phyloP scores from a whole-genome alignment of 2,888 invertebrate genomes.

The Vesta saturnalis region DNA sequence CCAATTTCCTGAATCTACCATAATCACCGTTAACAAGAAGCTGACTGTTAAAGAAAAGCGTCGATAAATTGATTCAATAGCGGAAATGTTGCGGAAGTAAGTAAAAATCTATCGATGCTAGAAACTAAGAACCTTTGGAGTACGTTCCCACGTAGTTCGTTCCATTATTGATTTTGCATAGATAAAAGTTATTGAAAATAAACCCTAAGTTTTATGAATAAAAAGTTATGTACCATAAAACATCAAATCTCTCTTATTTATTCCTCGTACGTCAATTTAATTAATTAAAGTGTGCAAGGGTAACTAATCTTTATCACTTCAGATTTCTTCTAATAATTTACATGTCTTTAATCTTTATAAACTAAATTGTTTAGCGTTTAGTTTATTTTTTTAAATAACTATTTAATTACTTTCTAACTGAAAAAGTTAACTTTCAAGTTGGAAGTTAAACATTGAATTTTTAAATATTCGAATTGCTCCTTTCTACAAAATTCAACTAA shows the following conservation, averaged over 20 bases:
- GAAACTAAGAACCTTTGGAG: neutral
- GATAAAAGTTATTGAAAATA: neutral
- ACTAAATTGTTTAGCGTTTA: neutral
- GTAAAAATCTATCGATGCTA: slow-evolving; percentile 28
- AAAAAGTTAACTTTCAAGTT: too few species aligned
- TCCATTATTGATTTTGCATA: neutral
- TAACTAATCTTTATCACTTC: neutral
- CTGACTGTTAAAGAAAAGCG: slow-evolving; percentile 19
- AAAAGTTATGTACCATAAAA: neutral
- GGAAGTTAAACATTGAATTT: too few species aligned
- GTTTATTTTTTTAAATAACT: neutral
- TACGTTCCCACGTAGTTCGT: neutral
- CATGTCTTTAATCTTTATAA: neutral
- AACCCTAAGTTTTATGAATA: neutral
- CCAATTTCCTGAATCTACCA: slow-evolving; percentile 15
- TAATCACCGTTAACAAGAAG: slow-evolving; percentile 25
- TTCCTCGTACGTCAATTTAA: neutral
- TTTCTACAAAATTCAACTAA: too few species aligned
- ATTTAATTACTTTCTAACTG: too few species aligned
- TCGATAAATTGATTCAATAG: slow-evolving; percentile 30
- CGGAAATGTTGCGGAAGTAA: slow-evolving; percentile 33
- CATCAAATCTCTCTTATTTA: too few species aligned
- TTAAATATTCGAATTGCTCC: too few species aligned
- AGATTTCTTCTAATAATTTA: neutral
- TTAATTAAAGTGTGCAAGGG: neutral